Base-by-base conservation (phyloP, 1,140 invertebrate species). In the Pogonus chalceus region DNA sequence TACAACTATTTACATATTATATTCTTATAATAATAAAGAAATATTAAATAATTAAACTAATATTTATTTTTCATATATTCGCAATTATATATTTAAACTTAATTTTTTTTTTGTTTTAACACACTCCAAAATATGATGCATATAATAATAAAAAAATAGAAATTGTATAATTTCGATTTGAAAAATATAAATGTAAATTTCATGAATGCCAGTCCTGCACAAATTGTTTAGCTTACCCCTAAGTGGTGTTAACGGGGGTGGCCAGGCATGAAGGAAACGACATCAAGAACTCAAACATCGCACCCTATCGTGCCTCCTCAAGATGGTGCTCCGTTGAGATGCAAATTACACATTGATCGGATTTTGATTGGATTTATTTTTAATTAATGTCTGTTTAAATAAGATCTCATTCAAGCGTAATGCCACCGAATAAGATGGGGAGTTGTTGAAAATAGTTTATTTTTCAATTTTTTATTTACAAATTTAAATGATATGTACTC, bases 341-440 rank as follows among this genome's bases (percentile, higher is more conserved):
- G 37, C 37, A 43, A 43, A 43, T 43, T 43, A 43, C 37, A 43
- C 37, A 43, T 43, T 43, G 37, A 43, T 43, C 37, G 37, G 37
- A 43, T 43, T 43, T 43, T 43, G 37, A 43, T 43, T 43, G 37
- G 37, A 43, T 43, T 43, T 43, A 43, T 43, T 43, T 43, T 43
- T 43, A 43, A 43, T 43, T 43, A 43, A 43, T 43, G 37, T 43
- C 37, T 43, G 37, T 43, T 43, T 43, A 43, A 31, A 43, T 43
- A 43, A 43, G 37, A 31, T 31, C 26, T 14, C 26, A 31, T 31
- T 31, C 4, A 43, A 7, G 37, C 18, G 37, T 43, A 16, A 18
- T 16, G 37, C 9, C 37, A 18, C 7, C 7, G 37, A 18, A 43
- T 18, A 16, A 43, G 26, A 31, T 4, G 26, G 4, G 4, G 4